Evolutionary conservation across 2,113 vertebrate genomes (phyloP), one percentile per base, ranked within the genome.

Genomic region (Brachionichthys hirsutus): DNA sequence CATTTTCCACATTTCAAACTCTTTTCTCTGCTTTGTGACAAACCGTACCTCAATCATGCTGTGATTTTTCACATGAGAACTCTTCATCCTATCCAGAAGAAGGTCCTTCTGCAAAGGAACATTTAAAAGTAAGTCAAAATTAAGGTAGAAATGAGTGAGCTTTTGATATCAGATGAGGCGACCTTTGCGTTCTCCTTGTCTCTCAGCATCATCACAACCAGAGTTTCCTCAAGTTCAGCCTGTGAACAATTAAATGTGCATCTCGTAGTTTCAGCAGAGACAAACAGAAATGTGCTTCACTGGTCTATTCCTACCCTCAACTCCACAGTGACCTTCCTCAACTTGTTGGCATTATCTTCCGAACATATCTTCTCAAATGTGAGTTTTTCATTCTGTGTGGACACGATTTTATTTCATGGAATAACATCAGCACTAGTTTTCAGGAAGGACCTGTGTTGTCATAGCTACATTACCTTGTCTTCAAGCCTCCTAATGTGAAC

Each of bases 171-270:
- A 16, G 17, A 47, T 10, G 12, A 15, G 75, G 72, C 22, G 48
- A 91, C 91, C 89, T 89, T 89, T 17, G 74, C 65, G 60, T 88
- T 76, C 64, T 90, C 91, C 75, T 69, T 77, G 54, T 91, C 89
- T 77, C 81, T 89, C 53, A 87, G 44, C 12, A 76, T 82, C 70
- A 91, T 24, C 34, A 81, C 38, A 6, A 89, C 35, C 22, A 82
- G 67, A 11, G 67, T 77, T 73, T 91, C 85, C 48, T 90, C 81
- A 19, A 89, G 80, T 44, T 91, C 87, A 9, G 73, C 84, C 91
- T 92, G 86, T 17, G 54, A 73, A 74, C 14, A 55, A 46, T 16
- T 14, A 50, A 14, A 55, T 43, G 20, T 67, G 61, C n/a, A 54
- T 48, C 10, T 44, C 8, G 36, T 9, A 19, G 8, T 19, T 16